Conservation (phyloP, 2,888 invertebrate genomes). For the Archips crataeganus region DNA sequence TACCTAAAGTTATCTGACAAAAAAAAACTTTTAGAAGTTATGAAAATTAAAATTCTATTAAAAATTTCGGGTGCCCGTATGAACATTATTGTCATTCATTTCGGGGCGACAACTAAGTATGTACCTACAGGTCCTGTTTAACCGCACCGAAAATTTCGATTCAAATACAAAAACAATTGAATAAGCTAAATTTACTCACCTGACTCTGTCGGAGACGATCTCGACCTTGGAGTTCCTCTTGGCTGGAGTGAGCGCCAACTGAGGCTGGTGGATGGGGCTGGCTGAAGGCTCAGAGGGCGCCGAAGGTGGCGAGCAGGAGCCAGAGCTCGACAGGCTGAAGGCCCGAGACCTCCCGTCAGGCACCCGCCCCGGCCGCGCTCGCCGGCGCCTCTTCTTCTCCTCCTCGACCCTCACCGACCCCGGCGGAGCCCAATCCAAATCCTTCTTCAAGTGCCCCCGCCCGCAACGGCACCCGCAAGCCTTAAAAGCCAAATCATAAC, state of each 20-base stretch:
- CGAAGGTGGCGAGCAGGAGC: slow-evolving; percentile 93
- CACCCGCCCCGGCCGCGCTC: slow-evolving; percentile 70
- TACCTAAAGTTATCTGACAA: no score
- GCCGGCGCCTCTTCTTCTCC: slow-evolving; percentile 77
- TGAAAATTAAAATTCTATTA: no score
- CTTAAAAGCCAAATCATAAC: slow-evolving; percentile 97
- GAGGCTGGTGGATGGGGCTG: slow-evolving; percentile 88
- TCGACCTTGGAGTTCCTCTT: slow-evolving; percentile 93
- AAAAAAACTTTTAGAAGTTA: no score
- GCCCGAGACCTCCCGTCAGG: slow-evolving; percentile 88
- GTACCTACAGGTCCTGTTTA: no score
- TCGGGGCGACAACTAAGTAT: no score
- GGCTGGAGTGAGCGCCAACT: slow-evolving; percentile 79
- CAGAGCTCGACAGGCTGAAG: slow-evolving; percentile 92
- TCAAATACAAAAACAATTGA: neutral
- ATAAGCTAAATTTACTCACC: slow-evolving; percentile 85
- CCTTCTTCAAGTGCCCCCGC: slow-evolving; percentile 96
- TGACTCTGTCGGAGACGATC: slow-evolving; percentile 91
- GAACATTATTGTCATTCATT: no score
- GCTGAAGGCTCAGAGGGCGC: slow-evolving; percentile 91
- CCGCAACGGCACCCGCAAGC: slow-evolving; percentile 98
- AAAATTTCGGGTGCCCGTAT: no score
- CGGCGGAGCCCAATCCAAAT: slow-evolving; percentile 95
- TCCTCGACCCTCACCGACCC: slow-evolving; percentile 84
- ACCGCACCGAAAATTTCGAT: no score